Conservation (phyloP, 2,888 invertebrate genomes). For the Drosophila incognita region DNA sequence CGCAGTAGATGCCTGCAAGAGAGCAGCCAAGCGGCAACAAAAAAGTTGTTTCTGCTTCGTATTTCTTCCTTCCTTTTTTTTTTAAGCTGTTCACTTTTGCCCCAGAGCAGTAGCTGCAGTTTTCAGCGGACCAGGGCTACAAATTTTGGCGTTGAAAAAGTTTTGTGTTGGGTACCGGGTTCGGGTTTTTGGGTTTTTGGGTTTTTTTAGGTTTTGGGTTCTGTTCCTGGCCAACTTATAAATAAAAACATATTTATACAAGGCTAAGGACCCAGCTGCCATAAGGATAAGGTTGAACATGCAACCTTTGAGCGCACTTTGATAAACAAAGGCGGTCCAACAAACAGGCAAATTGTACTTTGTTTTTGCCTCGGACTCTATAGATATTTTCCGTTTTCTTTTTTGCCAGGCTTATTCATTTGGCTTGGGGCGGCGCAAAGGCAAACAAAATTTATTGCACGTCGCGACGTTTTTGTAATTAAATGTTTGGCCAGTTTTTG, state of each 20-base stretch:
- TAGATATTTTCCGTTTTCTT: conserved; percentile 10
- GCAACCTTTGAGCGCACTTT: conserved; percentile 63
- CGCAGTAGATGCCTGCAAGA: conserved; percentile 43
- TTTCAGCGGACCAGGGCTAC: conserved; percentile 52
- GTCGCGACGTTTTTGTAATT: conserved; percentile 78
- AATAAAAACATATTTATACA: conserved; percentile 77
- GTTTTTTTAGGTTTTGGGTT: conserved; percentile 11
- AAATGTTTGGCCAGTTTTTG: conserved; percentile 68
- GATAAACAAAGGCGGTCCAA: conserved; percentile 53
- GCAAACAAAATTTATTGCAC: conserved; percentile 73
- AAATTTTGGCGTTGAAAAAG: conserved; percentile 77
- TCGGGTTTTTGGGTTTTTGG: conserved; percentile 5
- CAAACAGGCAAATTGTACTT: conserved; percentile 59
- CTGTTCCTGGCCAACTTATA: conserved; percentile 56
- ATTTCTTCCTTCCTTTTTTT: background rate
- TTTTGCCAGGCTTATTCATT: conserved; percentile 30
- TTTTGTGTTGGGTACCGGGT: conserved; percentile 31
- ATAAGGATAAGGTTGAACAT: conserved; percentile 73
- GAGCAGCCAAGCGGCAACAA: conserved; percentile 75
- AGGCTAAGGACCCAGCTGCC: conserved; percentile 54
- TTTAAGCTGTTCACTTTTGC: conserved; percentile 42
- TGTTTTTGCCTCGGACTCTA: conserved; percentile 15
- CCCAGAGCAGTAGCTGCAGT: conserved; percentile 26
- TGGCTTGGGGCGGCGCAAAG: conserved; percentile 44
- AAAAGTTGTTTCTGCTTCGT: conserved; percentile 63